Conservation (phyloP, 2,888 invertebrate genomes). For the Lycocerus yunnanus region DNA sequence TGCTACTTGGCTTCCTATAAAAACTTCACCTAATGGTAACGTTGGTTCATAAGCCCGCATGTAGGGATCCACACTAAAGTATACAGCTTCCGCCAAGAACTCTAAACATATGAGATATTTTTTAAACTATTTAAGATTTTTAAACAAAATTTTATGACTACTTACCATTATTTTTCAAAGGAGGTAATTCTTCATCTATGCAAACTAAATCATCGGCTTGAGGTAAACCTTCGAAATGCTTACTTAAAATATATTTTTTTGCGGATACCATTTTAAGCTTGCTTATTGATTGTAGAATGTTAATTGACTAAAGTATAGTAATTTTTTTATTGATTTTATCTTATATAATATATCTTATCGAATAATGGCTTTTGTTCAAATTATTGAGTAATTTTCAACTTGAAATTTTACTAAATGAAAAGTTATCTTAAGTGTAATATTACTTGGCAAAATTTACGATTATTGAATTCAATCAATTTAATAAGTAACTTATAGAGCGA, state of each 20-base stretch:
- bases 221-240: conserved; percentile 68
- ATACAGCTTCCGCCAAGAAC: conserved; percentile 69
- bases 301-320: too few relatives aligned
- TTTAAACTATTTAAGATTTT: neutral
- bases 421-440: neutral
- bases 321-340: neutral
- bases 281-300: neutral
- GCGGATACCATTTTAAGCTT: conserved; percentile 45
- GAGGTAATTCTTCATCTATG: conserved; percentile 67
- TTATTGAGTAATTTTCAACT: neutral
- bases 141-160: neutral
- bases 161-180: conserved; percentile 68
- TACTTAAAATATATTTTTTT: conserved; percentile 66
- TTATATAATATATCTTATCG: neutral
- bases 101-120: conserved; percentile 58
- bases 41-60: conserved; percentile 65
- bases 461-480: too few relatives aligned
- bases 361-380: neutral
- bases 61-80: conserved; percentile 74
- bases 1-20: conserved; percentile 74
- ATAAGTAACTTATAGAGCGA: too few relatives aligned
- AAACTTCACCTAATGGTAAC: conserved; percentile 62
- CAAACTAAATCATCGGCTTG: conserved; percentile 66
- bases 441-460: neutral
- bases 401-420: neutral